Evolutionary conservation across 2,888 invertebrate species (phyloP).

Genomic region (Lasioglossum figueresi): DNA sequence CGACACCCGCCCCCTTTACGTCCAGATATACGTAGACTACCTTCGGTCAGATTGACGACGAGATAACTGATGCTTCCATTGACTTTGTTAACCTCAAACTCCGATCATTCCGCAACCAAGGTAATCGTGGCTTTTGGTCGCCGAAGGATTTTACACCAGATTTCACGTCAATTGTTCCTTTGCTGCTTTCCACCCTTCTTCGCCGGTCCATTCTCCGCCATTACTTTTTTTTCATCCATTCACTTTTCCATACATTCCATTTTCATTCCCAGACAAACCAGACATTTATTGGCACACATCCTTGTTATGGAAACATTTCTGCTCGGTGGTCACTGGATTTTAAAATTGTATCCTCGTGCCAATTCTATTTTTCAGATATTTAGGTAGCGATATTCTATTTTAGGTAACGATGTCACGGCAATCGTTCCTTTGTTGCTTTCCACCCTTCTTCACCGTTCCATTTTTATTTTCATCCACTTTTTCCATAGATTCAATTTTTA

Average conservation of each 20-base stretch:
- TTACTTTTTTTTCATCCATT: not conserved
- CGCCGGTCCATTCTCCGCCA: not conserved
- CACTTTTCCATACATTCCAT: not conserved
- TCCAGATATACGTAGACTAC: conserved; percentile 59
- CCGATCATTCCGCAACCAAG: conserved; percentile 69
- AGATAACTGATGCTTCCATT: conserved; percentile 71
- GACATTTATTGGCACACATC: not conserved
- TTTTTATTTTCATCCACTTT: not conserved
- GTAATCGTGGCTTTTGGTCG: conserved; percentile 40
- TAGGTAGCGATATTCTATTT: not conserved
- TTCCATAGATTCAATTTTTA: not conserved
- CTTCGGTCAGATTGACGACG: conserved; percentile 75
- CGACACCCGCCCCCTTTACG: conserved; percentile 55
- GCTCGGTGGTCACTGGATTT: not conserved
- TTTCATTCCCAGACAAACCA: not conserved
- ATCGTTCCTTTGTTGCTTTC: conserved; percentile 21
- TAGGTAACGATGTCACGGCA: conserved; percentile 21
- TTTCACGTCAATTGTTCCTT: conserved; percentile 41
- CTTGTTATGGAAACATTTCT: not conserved
- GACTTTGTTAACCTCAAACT: conserved; percentile 76
- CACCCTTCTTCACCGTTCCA: not conserved
- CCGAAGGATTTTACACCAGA: conserved; percentile 48
- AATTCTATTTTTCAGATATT: not conserved
- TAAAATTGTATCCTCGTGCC: not conserved
- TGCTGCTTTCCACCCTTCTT: not conserved